Base-by-base conservation (phyloP, 2,888 invertebrate genomes). In the Acheta domesticus region DNA sequence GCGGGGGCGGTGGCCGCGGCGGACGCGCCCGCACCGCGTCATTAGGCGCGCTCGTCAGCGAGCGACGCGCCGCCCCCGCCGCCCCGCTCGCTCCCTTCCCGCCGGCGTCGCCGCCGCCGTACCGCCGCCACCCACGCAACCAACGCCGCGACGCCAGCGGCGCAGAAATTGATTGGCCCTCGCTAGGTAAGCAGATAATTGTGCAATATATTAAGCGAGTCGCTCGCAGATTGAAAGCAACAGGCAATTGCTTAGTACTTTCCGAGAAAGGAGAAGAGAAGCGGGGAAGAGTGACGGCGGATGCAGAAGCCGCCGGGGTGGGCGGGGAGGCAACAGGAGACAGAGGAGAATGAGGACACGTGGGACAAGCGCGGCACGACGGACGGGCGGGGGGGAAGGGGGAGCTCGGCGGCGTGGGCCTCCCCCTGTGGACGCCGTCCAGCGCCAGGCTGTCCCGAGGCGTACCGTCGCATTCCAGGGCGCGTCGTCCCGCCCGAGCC, bases 101-200 rank as follows among this genome's bases (percentile, higher is more conserved):
- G n/a, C 12, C 62, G 16, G n/a, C 62, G n/a, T 1, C 62, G 16
- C 16, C n/a, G 16, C 62, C 16, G 11, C 62, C 62, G n/a, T 12
- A n/a, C 62, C 14, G 14, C 62, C 62, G 62, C 14, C 16, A 62
- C 36, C 36, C 36, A 36, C 36, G 36, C 36, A 36, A 36, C 36
- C 36, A 36, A 36, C 36, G 36, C 62, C 62, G 62, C 62, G 62
- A n/a, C 62, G 62, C 62, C 62, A 62, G 62, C n/a, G 62, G 62
- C 62, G 62, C 62, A 62, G 62, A 62, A 62, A 62, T 62, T 62
- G 62, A 62, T 62, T 62, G 62, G 62, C 62, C 62, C n/a, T 14
- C 62, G 62, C 62, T 62, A 62, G 62, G 62, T 62, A 62, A 62
- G 62, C 62, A 62, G 62, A 62, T 62, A 62, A 62, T 62, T 62